Evolutionary conservation across 64 coral and sea anemone species (phyloP).

Genomic region (Actinia equina): DNA sequence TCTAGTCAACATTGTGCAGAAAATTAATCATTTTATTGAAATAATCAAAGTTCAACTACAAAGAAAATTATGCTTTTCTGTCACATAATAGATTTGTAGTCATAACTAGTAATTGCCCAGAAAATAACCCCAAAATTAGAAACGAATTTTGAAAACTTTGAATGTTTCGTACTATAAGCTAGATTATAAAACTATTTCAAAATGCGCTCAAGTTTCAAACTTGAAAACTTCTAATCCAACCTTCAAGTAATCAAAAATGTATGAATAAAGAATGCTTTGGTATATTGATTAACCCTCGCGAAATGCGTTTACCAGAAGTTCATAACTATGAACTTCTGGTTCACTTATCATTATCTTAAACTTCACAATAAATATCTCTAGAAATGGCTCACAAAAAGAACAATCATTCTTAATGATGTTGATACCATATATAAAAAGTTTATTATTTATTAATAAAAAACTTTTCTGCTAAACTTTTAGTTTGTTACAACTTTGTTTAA

Average conservation of each 20-base stretch:
- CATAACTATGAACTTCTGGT: too few species aligned
- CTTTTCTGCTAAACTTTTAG: too few species aligned
- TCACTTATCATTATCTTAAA: neutral
- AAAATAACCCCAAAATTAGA: neutral
- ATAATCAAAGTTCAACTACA: neutral
- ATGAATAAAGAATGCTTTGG: neutral
- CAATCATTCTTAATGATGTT: too few species aligned
- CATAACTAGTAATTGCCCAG: neutral
- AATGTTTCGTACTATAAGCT: neutral
- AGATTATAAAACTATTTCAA: neutral
- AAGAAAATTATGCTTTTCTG: neutral
- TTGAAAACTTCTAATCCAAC: neutral
- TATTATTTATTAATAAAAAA: too few species aligned
- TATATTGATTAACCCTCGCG: neutral
- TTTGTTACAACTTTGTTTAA: too few species aligned
- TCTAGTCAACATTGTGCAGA: neutral
- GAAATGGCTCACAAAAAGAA: too few species aligned
- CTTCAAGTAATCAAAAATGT: neutral
- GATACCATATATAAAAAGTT: too few species aligned
- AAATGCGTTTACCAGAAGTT: too few species aligned
- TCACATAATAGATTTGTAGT: too few species aligned
- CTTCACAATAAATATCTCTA: too few species aligned
- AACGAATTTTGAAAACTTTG: neutral
- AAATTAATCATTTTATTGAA: neutral
- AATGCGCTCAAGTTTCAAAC: neutral